Evolutionary conservation across 2,113 vertebrate genomes (phyloP), one percentile per base, ranked within the genome.

Genomic region (Thomomys bottae): DNA sequence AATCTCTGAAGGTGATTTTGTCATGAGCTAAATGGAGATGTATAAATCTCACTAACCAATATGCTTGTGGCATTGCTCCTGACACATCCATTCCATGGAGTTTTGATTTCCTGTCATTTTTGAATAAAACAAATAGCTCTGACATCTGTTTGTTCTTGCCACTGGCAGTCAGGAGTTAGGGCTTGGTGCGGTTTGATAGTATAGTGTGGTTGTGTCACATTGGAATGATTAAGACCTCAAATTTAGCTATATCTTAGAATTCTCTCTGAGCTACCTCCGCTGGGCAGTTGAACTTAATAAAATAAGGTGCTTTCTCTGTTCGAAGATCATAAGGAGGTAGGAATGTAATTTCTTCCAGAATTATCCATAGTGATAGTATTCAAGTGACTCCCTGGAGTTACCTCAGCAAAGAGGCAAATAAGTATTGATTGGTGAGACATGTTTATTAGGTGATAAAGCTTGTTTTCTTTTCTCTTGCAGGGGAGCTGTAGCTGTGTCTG

Each of bases 351-450:
- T 95, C 72, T 93, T 93, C 24, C 63, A 90, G 92, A 94, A 83
- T 94, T 96, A 91, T 91, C 94, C 61, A 4, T 68, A 87, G 67
- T 94, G 73, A 71, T 89, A 77, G 71, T 71, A 83, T 89, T 94
- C 87, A 91, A 87, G 92, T 88, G 91, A 71, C 84, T 93, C 88
- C 89, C 83, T 36, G 82, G 95, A 94, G 89, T 88, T 95, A 80
- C 78, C 96, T 91, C 86, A 96, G 96, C 95, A 95, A 95, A 94
- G 91, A 76, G 94, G 54, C 76, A 97, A 97, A 90, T 95, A 93
- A 93, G 82, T 96, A 92, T 96, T 93, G 92, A 93, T 95, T 91
- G 18, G 24, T 26, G 84, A 90, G 94, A 82, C 82, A 45, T 83
- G 79, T 93, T 95, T 95, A 80, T 63, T 78, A 87, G 89, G 68